A percentile compares a stretch with the other conserved stretches of the same genome.
Evolutionary conservation across 2,888 invertebrate genomes (phyloP).

Genomic region (Ligdia adustata): DNA sequence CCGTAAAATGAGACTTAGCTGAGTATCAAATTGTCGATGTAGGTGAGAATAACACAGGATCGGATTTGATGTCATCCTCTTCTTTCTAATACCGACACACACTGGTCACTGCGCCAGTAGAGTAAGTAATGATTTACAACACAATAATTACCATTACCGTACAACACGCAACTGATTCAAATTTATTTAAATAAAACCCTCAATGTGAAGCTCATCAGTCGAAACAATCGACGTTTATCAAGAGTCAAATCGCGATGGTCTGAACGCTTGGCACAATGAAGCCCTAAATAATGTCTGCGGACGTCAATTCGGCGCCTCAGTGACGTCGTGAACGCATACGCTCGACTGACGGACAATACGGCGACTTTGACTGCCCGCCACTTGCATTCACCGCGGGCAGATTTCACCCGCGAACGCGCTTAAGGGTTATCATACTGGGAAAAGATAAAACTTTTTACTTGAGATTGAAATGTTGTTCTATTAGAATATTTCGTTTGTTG

Average conservation of each 20-base stretch:
- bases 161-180: too few species aligned
- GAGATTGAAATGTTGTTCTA: slow-evolving; percentile 53
- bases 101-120: too few species aligned
- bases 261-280: slow-evolving; percentile 70
- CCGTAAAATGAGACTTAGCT: too few species aligned
- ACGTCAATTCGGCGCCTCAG: slow-evolving; percentile 76
- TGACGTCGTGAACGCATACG: slow-evolving; percentile 58
- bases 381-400: slow-evolving; percentile 53
- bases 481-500: slow-evolving; percentile 40
- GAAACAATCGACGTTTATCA: slow-evolving; percentile 69
- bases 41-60: too few species aligned
- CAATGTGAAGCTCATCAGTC: slow-evolving; percentile 77
- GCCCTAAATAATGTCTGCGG: slow-evolving; percentile 74
- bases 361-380: slow-evolving; percentile 66
- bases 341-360: slow-evolving; percentile 77
- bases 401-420: slow-evolving; percentile 58
- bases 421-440: slow-evolving; percentile 61
- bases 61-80: too few species aligned
- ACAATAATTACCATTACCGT: too few species aligned
- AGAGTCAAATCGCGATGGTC: slow-evolving; percentile 66
- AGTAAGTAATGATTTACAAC: too few species aligned
- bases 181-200: slow-evolving; percentile 43
- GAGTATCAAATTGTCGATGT: too few species aligned
- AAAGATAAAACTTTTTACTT: slow-evolving; percentile 57
- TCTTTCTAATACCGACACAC: too few species aligned